phyloP scores from a whole-genome alignment of 2,797 vertebrate species.

The Spondyliosoma cantharus region DNA sequence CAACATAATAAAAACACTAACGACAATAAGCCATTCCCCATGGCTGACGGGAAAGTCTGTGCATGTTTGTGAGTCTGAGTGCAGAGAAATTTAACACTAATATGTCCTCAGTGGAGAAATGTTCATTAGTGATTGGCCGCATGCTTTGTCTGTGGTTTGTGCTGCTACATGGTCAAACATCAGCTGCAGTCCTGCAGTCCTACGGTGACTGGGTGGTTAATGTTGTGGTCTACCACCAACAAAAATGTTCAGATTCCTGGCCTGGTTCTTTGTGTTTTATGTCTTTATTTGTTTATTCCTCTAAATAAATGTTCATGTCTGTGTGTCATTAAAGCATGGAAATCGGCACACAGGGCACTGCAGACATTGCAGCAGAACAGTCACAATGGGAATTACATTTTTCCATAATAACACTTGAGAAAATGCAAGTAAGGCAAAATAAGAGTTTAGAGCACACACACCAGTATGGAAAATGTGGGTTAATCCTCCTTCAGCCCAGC shows the following conservation, averaged over 20 bases:
- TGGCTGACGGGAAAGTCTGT: not conserved
- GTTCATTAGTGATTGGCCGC: slow-evolving; percentile 21
- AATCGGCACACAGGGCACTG: slow-evolving; percentile 17
- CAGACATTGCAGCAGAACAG: slow-evolving; percentile 25
- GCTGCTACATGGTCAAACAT: slow-evolving; percentile 1
- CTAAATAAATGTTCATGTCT: slow-evolving; percentile 41
- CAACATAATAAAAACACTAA: slow-evolving; percentile 1
- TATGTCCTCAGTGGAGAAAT: slow-evolving; percentile 19
- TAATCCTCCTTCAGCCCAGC: slow-evolving; percentile 73
- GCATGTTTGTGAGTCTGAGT: not conserved
- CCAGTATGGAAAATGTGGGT: slow-evolving; percentile 83
- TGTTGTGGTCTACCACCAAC: slow-evolving; percentile 25
- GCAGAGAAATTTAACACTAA: slow-evolving; percentile 8
- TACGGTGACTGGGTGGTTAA: slow-evolving; percentile 16
- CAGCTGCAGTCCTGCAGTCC: slow-evolving; percentile 10
- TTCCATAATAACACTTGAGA: slow-evolving; percentile 63
- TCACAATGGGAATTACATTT: slow-evolving; percentile 55
- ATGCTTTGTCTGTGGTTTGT: slow-evolving; percentile 46
- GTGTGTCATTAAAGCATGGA: slow-evolving; percentile 43
- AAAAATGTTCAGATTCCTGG: slow-evolving; percentile 30
- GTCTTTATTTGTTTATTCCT: slow-evolving; percentile 41
- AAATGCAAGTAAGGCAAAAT: slow-evolving; percentile 77
- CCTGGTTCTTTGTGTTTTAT: slow-evolving; percentile 16
- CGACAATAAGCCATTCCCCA: not conserved
- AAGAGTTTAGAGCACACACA: slow-evolving; percentile 62